A percentile compares a stretch with the other conserved stretches of the same genome.
phyloP scores from a whole-genome alignment of 2,888 invertebrate species.

The Syritta pipiens region DNA sequence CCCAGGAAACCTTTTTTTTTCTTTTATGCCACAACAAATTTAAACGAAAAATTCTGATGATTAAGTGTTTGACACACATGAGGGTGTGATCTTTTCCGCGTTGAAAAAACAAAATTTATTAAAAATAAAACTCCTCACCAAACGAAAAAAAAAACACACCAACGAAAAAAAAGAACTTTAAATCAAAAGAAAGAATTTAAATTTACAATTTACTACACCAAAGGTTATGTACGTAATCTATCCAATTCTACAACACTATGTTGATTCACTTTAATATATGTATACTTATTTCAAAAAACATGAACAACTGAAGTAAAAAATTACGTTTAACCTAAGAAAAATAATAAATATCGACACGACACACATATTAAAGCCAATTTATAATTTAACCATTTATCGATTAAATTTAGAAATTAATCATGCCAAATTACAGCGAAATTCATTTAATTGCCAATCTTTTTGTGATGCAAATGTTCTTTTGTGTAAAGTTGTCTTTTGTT shows the following conservation, averaged over 20 bases:
- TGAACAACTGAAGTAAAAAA: slow-evolving; percentile 12
- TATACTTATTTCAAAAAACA: no score
- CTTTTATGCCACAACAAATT: no score
- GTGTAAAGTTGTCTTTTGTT: neutral
- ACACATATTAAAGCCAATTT: slow-evolving; percentile 57
- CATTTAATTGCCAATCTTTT: slow-evolving; percentile 41
- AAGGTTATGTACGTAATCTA: slow-evolving; percentile 23
- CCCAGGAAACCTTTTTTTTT: no score
- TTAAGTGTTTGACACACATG: no score
- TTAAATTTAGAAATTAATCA: slow-evolving; percentile 43
- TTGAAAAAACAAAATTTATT: neutral
- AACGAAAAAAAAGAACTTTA: no score
- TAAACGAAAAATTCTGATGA: no score
- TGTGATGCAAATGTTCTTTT: slow-evolving; percentile 26
- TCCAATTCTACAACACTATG: slow-evolving; percentile 22
- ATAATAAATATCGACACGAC: slow-evolving; percentile 56
- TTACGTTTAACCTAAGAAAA: slow-evolving; percentile 16
- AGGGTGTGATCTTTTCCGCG: no score
- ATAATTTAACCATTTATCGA: slow-evolving; percentile 20
- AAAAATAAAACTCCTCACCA: neutral
- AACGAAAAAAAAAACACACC: slow-evolving; percentile 14
- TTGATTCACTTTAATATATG: neutral
- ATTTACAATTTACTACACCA: slow-evolving; percentile 17
- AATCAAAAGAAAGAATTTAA: neutral
- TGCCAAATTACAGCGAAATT: slow-evolving; percentile 50